Evolutionary conservation across 2,888 invertebrate species (phyloP), one percentile per base, ranked within the genome.

Genomic region (Diaphora mendica): DNA sequence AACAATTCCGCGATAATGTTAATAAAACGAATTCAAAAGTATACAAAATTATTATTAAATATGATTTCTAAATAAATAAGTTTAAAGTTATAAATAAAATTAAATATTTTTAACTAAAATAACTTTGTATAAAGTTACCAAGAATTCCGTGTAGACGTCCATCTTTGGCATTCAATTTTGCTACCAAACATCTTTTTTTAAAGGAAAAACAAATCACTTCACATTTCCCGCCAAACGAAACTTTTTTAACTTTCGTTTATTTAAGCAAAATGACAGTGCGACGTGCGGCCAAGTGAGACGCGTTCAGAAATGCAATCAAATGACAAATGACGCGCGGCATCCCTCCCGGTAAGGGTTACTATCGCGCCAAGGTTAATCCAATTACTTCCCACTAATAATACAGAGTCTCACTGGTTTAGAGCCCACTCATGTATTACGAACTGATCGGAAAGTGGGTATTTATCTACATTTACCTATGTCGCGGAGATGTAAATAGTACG

Each of bases 101-200:
- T 30, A 15, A 15, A 30, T 15, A 59, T 5, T 30, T n/a, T 26
- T 26, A 7, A 4, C 4, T 4, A 17, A 26, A 59, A 26, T 0
- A 26, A 1, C 4, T 64, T 33, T 23, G 35, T 15, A 35, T 1
- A 66, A 51, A 20, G 51, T 75, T 86, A 91, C 91, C 90, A 79
- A 76, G 80, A 84, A 81, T 87, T 90, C 77, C 92, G 85, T 15
- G 88, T 87, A 0, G 92, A 92, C 0, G 95, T 94, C 97, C 97
- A 97, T 79, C 95, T 94, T 88, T 97, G 94, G 68, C 96, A 96
- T 79, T 97, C 96, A 75, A 94, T 89, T 87, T 96, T 96, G 83
- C 96, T 96, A 77, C 96, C 96, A 87, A 97, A 97, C 97, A 97
- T 97, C 59, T 64, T 76, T n/a, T 65, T 73, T 44, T 39, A 42